Evolutionary conservation across 2,888 invertebrate genomes (phyloP).

Genomic region (Ophioninae sp.): DNA sequence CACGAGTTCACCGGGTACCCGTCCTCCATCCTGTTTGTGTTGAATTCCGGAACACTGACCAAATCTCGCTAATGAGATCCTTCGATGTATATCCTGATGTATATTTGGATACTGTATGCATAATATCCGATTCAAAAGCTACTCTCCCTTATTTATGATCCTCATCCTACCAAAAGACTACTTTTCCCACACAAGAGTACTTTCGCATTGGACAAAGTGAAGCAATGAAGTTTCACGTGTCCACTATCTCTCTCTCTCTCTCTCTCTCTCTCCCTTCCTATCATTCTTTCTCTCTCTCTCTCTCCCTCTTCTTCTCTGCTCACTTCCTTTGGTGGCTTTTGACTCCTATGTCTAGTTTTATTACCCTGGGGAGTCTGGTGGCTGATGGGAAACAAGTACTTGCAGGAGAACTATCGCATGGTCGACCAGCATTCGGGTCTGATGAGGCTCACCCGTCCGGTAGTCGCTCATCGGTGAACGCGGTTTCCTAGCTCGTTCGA

Average conservation of each 20-base stretch:
- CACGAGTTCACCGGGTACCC: conserved; percentile 29
- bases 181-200: conserved; percentile 6
- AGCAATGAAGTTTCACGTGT: conserved; percentile 39
- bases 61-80: conserved; percentile 62
- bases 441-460: too few species aligned
- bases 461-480: too few species aligned
- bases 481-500: too few species aligned
- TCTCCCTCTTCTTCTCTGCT: background rate
- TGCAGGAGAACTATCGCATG: too few species aligned
- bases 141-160: background rate
- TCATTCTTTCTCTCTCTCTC: background rate
- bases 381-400: conserved; percentile 11
- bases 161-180: conserved; percentile 6
- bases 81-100: conserved; percentile 40
- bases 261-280: background rate
- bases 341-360: conserved; percentile 33
- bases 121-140: conserved; percentile 20
- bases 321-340: background rate
- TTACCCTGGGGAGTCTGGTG: conserved; percentile 8
- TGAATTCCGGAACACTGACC: conserved; percentile 58
- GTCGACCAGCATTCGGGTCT: too few species aligned
- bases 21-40: conserved; percentile 11
- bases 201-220: conserved; percentile 47
- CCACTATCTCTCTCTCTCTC: background rate
- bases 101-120: conserved; percentile 4